Evolutionary conservation across 1,140 invertebrate species (phyloP).

Genomic region (Papilio glaucus): DNA sequence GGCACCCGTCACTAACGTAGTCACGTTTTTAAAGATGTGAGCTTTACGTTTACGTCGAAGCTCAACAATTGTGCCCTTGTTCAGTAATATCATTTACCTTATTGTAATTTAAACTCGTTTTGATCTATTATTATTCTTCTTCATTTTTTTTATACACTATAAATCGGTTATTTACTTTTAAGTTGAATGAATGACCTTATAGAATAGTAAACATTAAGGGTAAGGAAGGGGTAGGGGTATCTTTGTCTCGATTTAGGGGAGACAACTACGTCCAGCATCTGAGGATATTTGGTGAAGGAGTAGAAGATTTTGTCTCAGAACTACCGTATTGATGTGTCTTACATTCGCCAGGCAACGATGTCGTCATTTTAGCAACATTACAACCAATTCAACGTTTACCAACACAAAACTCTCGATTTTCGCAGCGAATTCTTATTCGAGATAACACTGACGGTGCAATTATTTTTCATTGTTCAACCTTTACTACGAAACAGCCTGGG

Average conservation of each 20-base stretch:
- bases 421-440: background rate
- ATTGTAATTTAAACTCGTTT: too few relatives aligned
- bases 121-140: too few relatives aligned
- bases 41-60: conserved; percentile 21
- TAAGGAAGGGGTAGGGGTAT: too few relatives aligned
- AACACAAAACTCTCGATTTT: conserved; percentile 5
- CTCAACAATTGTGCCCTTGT: background rate
- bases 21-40: conserved; percentile 32
- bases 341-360: background rate
- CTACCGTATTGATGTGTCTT: too few relatives aligned
- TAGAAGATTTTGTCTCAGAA: background rate
- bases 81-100: background rate
- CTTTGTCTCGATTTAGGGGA: too few relatives aligned
- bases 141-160: too few relatives aligned
- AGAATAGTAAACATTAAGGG: too few relatives aligned
- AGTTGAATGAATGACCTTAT: too few relatives aligned
- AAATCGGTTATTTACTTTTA: too few relatives aligned
- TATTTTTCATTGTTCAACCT: conserved; percentile 18
- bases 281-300: too few relatives aligned
- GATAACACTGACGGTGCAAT: conserved; percentile 3
- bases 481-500: conserved; percentile 21
- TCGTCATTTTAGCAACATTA: background rate
- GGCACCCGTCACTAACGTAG: conserved; percentile 36
- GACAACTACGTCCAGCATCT: too few relatives aligned
- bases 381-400: background rate